A percentile compares a stretch with the other conserved stretches of the same genome.
Conservation (phyloP, 1,140 invertebrate genomes). For the Drosophila subpulchrella region DNA sequence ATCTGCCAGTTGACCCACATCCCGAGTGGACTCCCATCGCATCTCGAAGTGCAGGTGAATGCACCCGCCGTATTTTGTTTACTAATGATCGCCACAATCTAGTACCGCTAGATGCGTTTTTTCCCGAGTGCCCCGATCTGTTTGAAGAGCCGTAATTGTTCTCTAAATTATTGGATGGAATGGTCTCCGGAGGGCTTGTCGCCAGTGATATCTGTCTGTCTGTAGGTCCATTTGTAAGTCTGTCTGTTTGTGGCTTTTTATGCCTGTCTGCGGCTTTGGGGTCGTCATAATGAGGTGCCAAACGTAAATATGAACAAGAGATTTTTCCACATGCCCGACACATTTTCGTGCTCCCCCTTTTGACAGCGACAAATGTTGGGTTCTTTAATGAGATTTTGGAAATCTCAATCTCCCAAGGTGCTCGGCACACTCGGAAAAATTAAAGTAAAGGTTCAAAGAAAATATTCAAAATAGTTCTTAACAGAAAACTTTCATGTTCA, state of each 20-base stretch:
- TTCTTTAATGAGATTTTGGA: constrained; percentile 74
- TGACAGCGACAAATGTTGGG: constrained; percentile 44
- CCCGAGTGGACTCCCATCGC: not conserved
- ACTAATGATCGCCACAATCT: constrained; percentile 74
- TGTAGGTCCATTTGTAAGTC: not conserved
- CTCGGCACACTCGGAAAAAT: not conserved
- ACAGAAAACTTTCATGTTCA: too few species aligned
- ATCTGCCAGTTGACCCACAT: constrained; percentile 74
- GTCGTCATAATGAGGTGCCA: constrained; percentile 76
- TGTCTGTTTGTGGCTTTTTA: constrained; percentile 50
- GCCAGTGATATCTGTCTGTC: constrained; percentile 32
- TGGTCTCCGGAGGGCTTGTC: constrained; percentile 57
- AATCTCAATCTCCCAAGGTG: constrained; percentile 57
- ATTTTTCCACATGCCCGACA: constrained; percentile 34
- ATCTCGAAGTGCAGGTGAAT: constrained; percentile 60
- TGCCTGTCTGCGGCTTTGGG: constrained; percentile 63
- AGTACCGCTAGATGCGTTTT: constrained; percentile 46
- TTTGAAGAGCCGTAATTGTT: constrained; percentile 75
- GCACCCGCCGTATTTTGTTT: constrained; percentile 73
- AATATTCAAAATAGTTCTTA: too few species aligned
- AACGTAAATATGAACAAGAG: constrained; percentile 59
- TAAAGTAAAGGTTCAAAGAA: not conserved
- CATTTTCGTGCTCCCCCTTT: constrained; percentile 22
- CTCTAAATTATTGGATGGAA: constrained; percentile 65
- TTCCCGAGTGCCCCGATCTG: constrained; percentile 30